Base-by-base conservation (phyloP, 2,888 invertebrate genomes). In the Lithodes maja region DNA sequence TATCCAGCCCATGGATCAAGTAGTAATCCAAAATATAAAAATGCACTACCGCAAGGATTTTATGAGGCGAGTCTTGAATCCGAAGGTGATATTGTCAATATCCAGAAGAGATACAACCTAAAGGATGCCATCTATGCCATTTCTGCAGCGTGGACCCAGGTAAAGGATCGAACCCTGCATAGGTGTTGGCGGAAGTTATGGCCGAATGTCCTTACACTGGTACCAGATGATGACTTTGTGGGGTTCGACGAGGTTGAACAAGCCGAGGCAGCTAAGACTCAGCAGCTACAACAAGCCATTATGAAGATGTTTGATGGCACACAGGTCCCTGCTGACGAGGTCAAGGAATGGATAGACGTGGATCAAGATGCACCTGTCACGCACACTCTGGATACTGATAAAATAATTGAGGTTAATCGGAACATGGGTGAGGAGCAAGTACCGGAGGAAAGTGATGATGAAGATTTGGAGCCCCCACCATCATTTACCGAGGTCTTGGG, bases 1-100 rank as follows among this genome's bases (percentile, higher is more conserved):
- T 7, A 71, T 71, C 17, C 71, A 71, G n/a, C 71, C 71, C n/a
- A 71, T 71, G 71, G 71, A 71, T 71, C 71, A 71, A n/a, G 71
- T 1, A n/a, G 71, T 71, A 12, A 71, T 71, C 17, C 71, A 71
- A n/a, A 71, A 71, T n/a, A 7, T 71, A 0, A 71, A 71, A n/a
- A 71, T 71, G 71, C 71, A 71, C 71, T 71, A 71, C n/a, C 9
- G n/a, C 3, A 71, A 71, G 17, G 71, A 17, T n/a, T 71, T 17
- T 17, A n/a, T 71, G 17, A 12, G 71, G 17, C 5, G 1, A 17
- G 5, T 5, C 17, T 71, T 71, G 17, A 71, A 5, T 61, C 61
- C 5, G 61, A 61, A 5, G 5, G 7, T 7, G 61, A 61, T 61
- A 12, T 61, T 0, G 61, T 61, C 61, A 7, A 5, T 7, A 12